phyloP scores from a whole-genome alignment of 2,113 vertebrate species.

The Otus sunia region DNA sequence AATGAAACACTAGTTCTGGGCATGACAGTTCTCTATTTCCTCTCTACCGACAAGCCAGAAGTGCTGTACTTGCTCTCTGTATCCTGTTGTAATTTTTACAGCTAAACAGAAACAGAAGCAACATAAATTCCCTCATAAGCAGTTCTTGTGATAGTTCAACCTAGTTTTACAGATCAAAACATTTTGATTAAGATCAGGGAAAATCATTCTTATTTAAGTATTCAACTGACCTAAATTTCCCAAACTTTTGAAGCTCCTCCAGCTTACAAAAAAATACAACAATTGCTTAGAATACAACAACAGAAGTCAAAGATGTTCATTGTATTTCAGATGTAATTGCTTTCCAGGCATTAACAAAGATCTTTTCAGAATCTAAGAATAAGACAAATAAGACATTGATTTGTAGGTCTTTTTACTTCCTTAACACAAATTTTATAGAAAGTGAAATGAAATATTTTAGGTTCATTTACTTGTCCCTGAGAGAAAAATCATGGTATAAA shows the following conservation, averaged over 20 bases:
- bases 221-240: slow-evolving; percentile 31
- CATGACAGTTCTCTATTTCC: background rate
- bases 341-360: slow-evolving; percentile 18
- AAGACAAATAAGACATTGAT: background rate
- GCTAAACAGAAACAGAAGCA: background rate
- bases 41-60: background rate
- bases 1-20: background rate
- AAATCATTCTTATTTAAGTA: background rate
- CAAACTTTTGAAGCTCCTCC: slow-evolving; percentile 5
- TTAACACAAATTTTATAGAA: background rate
- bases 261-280: background rate
- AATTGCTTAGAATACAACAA: background rate
- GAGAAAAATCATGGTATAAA: background rate
- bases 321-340: slow-evolving; percentile 3
- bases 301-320: background rate
- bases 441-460: background rate
- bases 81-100: background rate
- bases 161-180: slow-evolving; percentile 26
- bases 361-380: background rate
- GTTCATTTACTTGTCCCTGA: background rate
- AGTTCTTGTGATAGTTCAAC: background rate
- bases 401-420: background rate
- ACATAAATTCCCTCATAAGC: background rate
- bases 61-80: background rate
- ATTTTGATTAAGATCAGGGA: slow-evolving; percentile 12